Percentiles rank a stretch among this genome's conserved stretches.
Conservation (phyloP, 2,888 invertebrate genomes). For the Drosophila ezoana region DNA sequence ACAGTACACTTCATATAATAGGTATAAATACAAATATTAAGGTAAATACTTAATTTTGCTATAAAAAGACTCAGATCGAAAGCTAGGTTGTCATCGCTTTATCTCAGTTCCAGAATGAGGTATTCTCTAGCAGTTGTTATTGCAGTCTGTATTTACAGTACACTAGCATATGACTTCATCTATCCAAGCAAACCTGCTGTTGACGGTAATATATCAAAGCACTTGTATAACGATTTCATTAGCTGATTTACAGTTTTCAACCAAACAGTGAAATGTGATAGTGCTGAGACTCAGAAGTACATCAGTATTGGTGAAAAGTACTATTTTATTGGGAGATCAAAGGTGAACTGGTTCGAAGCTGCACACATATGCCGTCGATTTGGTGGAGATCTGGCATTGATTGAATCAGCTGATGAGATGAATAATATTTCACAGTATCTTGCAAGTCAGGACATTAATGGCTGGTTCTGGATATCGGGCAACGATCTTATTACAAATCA, state of each 20-base stretch:
- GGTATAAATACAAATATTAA: background rate
- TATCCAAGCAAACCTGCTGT: conserved; percentile 11
- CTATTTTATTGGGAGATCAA: conserved; percentile 26
- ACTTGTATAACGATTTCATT: background rate
- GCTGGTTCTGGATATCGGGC: conserved; percentile 43
- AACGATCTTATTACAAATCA: conserved; percentile 31
- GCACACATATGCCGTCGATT: conserved; percentile 38
- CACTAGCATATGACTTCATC: conserved; percentile 12
- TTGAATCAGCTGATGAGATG: conserved; percentile 42
- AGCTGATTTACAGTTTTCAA: background rate
- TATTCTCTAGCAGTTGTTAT: conserved; percentile 3
- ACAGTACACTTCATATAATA: background rate
- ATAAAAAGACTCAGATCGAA: background rate
- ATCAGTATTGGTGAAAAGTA: conserved; percentile 34
- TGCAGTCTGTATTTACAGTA: conserved; percentile 10
- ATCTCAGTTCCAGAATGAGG: conserved; percentile 14
- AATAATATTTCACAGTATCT: conserved; percentile 25
- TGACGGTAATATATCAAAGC: conserved; percentile 14
- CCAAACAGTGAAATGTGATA: conserved; percentile 27
- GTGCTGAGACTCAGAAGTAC: background rate
- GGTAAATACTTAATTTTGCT: background rate
- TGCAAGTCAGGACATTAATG: background rate
- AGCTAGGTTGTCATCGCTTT: background rate
- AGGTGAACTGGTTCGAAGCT: conserved; percentile 37
- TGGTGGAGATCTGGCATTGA: conserved; percentile 45